Base-by-base conservation (phyloP, 2,797 vertebrate genomes). In the Eutrigla gurnardus region DNA sequence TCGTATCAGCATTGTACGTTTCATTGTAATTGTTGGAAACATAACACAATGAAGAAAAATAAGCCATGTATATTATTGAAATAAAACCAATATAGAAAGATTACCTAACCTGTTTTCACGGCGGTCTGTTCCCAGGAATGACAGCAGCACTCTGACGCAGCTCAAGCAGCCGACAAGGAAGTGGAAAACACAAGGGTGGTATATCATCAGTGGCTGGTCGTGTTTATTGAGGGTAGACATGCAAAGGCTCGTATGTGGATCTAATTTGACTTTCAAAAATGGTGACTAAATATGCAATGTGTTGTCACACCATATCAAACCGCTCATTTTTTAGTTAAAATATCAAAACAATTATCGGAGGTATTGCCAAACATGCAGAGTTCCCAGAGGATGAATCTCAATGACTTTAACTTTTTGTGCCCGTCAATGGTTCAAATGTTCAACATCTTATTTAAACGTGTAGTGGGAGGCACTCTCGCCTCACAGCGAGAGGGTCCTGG, bases 251-350 rank as follows among this genome's bases (percentile, higher is more conserved):
- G 7, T 4, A 14, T 37, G 3, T 14, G 0, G 0, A 3, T 7
- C 45, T 63, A 17, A 85, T 85, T 85, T 85, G 80, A 81, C 81
- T 85, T 61, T 59, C 72, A 88, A 85, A 86, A 37, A 57, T 2
- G 54, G 35, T 17, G 15, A 8, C 35, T 57, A 25, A 25, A 25
- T 2, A 25, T 25, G 1, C 25, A 25, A 1, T 25, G 25, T 12
- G 8, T 37, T 37, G 15, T 37, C 50, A 1, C 52, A 4, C 0
- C 4, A 25, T 33, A 33, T 13, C 11, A 33, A 53, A 13, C 1
- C 7, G 11, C 50, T 33, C 25, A 25, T 25, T 25, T 43, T 61
- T 45, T 3, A 9, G 25, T 25, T 59, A 13, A 45, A 14, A 1
- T 45, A 6, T 35, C 33, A 14, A 13, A 8, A 35, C 25, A 35